Conservation (phyloP, 2,113 vertebrate genomes). For the Megaceryle torquata region DNA sequence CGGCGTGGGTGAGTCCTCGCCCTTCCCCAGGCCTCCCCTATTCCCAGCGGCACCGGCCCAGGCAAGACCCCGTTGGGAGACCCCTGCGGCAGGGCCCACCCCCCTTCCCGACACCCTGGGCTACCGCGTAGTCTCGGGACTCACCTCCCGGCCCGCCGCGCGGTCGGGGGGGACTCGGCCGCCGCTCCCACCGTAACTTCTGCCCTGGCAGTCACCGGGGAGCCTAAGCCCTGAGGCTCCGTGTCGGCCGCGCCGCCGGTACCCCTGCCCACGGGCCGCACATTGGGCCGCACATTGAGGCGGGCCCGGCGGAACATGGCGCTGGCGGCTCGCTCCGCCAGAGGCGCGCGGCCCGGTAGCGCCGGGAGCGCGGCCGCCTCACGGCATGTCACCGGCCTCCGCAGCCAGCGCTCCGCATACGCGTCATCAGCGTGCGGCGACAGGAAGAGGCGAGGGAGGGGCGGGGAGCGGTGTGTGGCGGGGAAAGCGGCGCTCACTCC, state of each 20-base stretch:
- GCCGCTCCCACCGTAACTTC: not conserved
- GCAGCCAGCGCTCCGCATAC: not conserved
- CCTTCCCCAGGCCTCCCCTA: no score
- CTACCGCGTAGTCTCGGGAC: not conserved
- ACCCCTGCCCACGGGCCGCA: conserved; percentile 67
- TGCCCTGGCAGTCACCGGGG: not conserved
- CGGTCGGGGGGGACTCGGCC: not conserved
- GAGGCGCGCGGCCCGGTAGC: not conserved
- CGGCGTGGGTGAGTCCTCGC: no score
- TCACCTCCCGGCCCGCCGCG: not conserved
- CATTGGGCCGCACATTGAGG: conserved; percentile 87
- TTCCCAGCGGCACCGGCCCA: no score
- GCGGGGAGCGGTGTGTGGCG: no score
- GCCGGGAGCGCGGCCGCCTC: not conserved
- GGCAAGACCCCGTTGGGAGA: rapidly evolving
- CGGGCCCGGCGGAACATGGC: conserved; percentile 90
- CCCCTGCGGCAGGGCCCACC: not conserved
- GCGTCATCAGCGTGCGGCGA: not conserved
- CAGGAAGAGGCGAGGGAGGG: not conserved
- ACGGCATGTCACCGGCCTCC: not conserved
- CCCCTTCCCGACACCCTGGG: no score
- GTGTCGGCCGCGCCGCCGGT: not conserved
- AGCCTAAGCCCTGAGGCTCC: not conserved
- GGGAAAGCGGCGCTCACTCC: no score
- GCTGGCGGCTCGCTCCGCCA: not conserved